A percentile compares a stretch with the other conserved stretches of the same genome.
Conservation (phyloP, 2,113 vertebrate genomes). For the Malaclemys terrapin region DNA sequence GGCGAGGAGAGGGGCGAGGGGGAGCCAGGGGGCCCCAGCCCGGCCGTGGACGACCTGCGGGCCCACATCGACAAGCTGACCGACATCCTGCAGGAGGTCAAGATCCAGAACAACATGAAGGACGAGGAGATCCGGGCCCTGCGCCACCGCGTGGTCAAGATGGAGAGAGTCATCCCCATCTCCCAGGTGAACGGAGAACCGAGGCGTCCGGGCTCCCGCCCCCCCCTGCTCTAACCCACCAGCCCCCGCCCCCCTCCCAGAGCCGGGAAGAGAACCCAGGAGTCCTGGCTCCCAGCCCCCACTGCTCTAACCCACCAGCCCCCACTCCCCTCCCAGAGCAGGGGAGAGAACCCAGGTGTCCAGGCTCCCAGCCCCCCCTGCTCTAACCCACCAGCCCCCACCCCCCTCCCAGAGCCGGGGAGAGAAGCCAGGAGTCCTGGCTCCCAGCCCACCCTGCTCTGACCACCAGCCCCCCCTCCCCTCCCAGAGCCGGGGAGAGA, state of each 20-base stretch:
- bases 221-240: background rate
- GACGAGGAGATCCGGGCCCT: conserved; percentile 91
- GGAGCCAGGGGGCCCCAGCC: conserved; percentile 35
- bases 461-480: too few species aligned
- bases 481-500: too few species aligned
- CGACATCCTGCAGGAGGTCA: conserved; percentile 90
- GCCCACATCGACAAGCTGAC: conserved; percentile 92
- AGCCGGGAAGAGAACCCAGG: too few species aligned
- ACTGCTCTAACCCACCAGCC: background rate
- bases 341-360: background rate
- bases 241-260: background rate
- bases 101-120: conserved; percentile 93
- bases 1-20: conserved; percentile 78
- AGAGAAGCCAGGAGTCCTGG: too few species aligned
- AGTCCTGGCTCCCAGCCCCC: too few species aligned
- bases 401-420: too few species aligned
- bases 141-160: conserved; percentile 90
- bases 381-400: background rate
- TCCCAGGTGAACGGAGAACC: conserved; percentile 73
- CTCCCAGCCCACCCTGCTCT: too few species aligned
- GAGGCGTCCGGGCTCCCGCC: background rate
- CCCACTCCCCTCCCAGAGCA: background rate
- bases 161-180: conserved; percentile 89
- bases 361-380: background rate
- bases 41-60: conserved; percentile 84